A percentile compares a stretch with the other conserved stretches of the same genome.
Evolutionary conservation across 2,888 invertebrate genomes (phyloP).

Genomic region (Habroteleia sp.): DNA sequence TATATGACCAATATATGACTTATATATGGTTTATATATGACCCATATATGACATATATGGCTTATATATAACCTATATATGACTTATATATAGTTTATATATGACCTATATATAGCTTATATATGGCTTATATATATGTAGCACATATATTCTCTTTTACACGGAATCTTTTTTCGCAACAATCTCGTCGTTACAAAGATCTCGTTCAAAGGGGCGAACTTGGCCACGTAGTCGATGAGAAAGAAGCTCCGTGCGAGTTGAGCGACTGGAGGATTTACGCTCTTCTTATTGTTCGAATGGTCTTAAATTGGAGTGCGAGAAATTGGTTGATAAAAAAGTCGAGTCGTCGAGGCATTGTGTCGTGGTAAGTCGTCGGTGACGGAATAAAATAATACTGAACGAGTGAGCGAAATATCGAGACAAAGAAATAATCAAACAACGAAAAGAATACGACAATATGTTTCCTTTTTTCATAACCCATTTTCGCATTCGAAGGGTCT

Average conservation of each 20-base stretch:
- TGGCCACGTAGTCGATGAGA: conserved; percentile 41
- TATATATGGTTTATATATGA: too few relatives aligned
- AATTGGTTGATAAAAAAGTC: conserved; percentile 93
- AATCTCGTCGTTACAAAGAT: conserved; percentile 17
- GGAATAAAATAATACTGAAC: conserved; percentile 42
- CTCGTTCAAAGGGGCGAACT: conserved; percentile 18
- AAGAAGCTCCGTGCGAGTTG: conserved; percentile 62
- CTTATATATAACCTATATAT: too few relatives aligned
- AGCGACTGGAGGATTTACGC: conserved; percentile 66
- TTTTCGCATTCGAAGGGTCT: too few relatives aligned
- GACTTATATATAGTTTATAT: too few relatives aligned
- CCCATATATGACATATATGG: too few relatives aligned
- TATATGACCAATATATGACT: too few relatives aligned
- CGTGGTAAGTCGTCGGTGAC: conserved; percentile 84
- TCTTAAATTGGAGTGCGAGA: conserved; percentile 94
- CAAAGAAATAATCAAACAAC: conserved; percentile 23
- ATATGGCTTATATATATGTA: too few relatives aligned
- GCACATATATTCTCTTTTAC: too few relatives aligned
- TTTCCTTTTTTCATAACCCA: conserved; percentile 48
- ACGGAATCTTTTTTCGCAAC: conserved; percentile 21
- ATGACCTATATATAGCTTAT: too few relatives aligned
- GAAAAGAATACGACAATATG: conserved; percentile 48
- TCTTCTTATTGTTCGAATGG: conserved; percentile 78
- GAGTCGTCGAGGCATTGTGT: conserved; percentile 94
- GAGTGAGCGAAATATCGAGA: conserved; percentile 15